These are phyloP conservation scores for Halichondria panicea DNA, from an alignment of 37 sponge, comb jelly and placozoan species.

Conservation along the genomic window DNA sequence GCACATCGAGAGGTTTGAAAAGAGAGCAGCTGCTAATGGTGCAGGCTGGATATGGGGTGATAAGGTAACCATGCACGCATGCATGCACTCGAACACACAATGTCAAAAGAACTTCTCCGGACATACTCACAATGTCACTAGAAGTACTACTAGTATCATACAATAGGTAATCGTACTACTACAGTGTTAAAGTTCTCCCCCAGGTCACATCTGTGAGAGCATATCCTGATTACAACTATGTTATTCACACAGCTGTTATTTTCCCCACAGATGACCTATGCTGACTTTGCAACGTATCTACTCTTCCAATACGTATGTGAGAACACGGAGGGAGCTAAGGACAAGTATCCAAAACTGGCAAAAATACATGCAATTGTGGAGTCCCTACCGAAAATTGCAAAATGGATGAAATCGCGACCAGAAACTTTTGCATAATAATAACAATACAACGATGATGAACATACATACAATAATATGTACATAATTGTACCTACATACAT, in stretches of 20 bases:
- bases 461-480: not conserved
- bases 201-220: too few relatives aligned
- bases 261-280: slow-evolving; percentile 56
- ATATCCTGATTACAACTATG: too few relatives aligned
- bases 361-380: slow-evolving; percentile 19
- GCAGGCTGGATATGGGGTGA: slow-evolving; percentile 46
- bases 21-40: slow-evolving; percentile 15
- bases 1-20: slow-evolving; percentile 10
- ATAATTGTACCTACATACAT: too few relatives aligned
- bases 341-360: slow-evolving; percentile 13
- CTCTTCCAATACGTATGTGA: slow-evolving; percentile 18
- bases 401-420: slow-evolving; percentile 34
- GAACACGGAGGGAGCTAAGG: not conserved
- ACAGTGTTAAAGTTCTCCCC: too few relatives aligned
- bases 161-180: too few relatives aligned
- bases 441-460: not conserved
- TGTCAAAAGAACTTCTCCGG: too few relatives aligned
- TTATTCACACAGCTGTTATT: too few relatives aligned
- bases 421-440: not conserved
- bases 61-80: too few relatives aligned
- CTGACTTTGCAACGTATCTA: slow-evolving; percentile 44
- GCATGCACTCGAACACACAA: too few relatives aligned
- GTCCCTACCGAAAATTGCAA: slow-evolving; percentile 30
- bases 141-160: too few relatives aligned
- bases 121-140: too few relatives aligned